Evolutionary conservation across 2,888 invertebrate species (phyloP).

Genomic region (Minunthozetes semirufus): DNA sequence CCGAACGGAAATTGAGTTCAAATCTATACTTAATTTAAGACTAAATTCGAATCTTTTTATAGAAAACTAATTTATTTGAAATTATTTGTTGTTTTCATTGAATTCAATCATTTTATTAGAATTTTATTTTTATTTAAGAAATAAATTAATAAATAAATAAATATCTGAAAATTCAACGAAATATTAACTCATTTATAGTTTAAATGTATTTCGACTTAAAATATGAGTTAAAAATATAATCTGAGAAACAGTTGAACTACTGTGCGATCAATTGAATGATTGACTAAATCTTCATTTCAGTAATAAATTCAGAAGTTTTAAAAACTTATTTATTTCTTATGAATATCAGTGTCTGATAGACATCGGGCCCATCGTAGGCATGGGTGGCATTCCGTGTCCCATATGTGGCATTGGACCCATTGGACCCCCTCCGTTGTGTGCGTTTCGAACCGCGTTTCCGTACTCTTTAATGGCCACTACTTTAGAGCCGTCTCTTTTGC

Average conservation of each 20-base stretch:
- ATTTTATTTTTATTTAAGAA: background rate
- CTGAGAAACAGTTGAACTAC: no score
- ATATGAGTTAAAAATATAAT: no score
- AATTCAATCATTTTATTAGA: background rate
- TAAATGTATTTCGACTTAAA: no score
- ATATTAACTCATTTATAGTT: no score
- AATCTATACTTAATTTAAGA: background rate
- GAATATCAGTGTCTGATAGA: conserved; percentile 23
- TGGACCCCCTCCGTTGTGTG: background rate
- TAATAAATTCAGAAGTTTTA: no score
- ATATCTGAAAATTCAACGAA: background rate
- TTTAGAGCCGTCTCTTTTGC: conserved; percentile 35
- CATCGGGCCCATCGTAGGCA: conserved; percentile 19
- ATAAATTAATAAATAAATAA: background rate
- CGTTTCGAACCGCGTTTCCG: conserved; percentile 19
- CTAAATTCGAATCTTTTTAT: background rate
- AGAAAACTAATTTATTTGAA: background rate
- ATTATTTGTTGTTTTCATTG: background rate
- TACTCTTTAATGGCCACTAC: conserved; percentile 40
- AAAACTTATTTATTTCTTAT: no score
- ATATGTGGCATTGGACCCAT: background rate
- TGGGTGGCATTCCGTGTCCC: background rate
- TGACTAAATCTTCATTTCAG: no score
- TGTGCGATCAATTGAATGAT: no score
- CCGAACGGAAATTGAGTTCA: background rate